Evolutionary conservation across 53 echinoderm and acorn worm species (phyloP).

Genomic region (Zoroaster sp.): DNA sequence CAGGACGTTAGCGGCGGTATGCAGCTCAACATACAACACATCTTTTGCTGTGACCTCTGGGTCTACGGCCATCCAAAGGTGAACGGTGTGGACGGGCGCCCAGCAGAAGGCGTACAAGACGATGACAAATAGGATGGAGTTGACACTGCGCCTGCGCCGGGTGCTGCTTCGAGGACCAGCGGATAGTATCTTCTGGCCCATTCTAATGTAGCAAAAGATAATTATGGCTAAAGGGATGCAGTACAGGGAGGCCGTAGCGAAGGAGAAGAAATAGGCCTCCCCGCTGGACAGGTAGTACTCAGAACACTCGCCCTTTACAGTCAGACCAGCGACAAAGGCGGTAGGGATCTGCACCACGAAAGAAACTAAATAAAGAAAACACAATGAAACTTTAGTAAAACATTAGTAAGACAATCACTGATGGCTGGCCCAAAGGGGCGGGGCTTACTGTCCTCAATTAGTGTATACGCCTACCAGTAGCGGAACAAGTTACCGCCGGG

Average conservation of each 20-base stretch:
- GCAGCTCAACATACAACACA: conserved; percentile 24
- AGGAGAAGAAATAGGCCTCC: conserved; percentile 43
- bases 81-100: conserved; percentile 33
- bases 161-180: conserved; percentile 16
- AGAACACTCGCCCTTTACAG: conserved; percentile 28
- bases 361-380: conserved; percentile 10
- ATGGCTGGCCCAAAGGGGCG: too few species aligned
- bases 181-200: conserved; percentile 28
- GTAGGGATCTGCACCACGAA: conserved; percentile 28
- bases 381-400: neutral
- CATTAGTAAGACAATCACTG: neutral
- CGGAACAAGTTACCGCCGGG: too few species aligned
- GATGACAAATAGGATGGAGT: conserved; percentile 27
- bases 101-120: conserved; percentile 47
- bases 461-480: too few species aligned
- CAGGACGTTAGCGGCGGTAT: conserved; percentile 56
- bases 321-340: conserved; percentile 31
- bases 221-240: conserved; percentile 28
- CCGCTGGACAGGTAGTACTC: conserved; percentile 32
- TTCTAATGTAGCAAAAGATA: conserved; percentile 41
- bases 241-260: neutral
- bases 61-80: conserved; percentile 60
- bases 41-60: neutral
- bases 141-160: conserved; percentile 45
- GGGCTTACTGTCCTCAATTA: too few species aligned